A percentile compares a stretch with the other conserved stretches of the same genome.
Evolutionary conservation across 2,888 invertebrate genomes (phyloP).

Genomic region (Oxycera nigricornis): DNA sequence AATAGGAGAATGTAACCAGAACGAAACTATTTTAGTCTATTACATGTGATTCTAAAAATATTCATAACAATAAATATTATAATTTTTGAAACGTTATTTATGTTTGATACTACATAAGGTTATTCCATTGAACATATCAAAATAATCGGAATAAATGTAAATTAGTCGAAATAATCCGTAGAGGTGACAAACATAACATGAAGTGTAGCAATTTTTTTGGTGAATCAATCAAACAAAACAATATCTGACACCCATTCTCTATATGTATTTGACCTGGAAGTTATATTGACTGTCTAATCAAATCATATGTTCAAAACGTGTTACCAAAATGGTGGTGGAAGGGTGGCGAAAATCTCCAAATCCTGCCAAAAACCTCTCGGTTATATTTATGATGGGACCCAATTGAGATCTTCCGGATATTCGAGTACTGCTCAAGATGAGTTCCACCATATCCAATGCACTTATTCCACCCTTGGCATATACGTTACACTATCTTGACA

Average conservation of each 20-base stretch:
- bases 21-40: too few species aligned
- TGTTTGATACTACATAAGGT: too few species aligned
- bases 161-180: too few species aligned
- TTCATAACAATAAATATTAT: too few species aligned
- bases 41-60: too few species aligned
- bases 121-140: too few species aligned
- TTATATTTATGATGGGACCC: constrained; percentile 4
- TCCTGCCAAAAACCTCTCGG: neutral
- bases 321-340: constrained; percentile 40
- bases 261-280: neutral
- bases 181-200: too few species aligned
- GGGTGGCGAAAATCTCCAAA: constrained; percentile 2
- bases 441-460: neutral
- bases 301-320: constrained; percentile 44
- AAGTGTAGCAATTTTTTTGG: neutral
- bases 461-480: neutral
- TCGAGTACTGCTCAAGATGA: neutral
- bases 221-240: neutral
- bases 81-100: too few species aligned
- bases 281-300: constrained; percentile 45
- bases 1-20: neutral
- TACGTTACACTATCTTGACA: constrained; percentile 35
- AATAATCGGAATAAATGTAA: too few species aligned
- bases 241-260: neutral
- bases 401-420: constrained; percentile 30